phyloP scores from a whole-genome alignment of 2,888 invertebrate genomes.

The Mylabris sibirica region DNA sequence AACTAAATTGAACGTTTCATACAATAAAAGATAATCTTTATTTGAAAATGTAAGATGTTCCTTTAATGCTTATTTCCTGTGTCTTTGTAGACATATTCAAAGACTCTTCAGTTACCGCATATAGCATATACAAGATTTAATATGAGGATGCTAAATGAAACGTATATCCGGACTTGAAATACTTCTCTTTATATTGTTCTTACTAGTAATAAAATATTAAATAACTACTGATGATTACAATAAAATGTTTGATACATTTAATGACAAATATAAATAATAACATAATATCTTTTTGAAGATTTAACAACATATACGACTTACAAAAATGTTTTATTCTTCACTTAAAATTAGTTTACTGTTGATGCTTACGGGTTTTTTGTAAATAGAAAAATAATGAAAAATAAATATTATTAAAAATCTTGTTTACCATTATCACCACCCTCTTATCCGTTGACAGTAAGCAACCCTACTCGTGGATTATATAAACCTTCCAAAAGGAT shows the following conservation, averaged over 20 bases:
- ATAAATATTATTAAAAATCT: not conserved
- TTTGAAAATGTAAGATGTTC: conserved; percentile 1
- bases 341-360: too few species aligned
- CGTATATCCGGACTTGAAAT: conserved; percentile 32
- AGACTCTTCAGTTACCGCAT: conserved; percentile 15
- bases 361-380: too few species aligned
- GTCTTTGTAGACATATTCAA: conserved; percentile 33
- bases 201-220: conserved; percentile 34
- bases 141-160: conserved; percentile 38
- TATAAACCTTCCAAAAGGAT: too few species aligned
- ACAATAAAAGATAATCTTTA: not conserved
- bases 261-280: too few species aligned
- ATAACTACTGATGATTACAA: conserved; percentile 26
- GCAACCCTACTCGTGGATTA: too few species aligned
- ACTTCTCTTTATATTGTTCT: conserved; percentile 21
- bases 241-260: not conserved
- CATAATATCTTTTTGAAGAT: too few species aligned
- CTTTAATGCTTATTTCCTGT: conserved; percentile 28
- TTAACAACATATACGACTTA: too few species aligned
- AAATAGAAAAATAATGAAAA: not conserved
- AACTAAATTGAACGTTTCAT: not conserved
- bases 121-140: conserved; percentile 30
- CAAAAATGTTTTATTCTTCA: too few species aligned
- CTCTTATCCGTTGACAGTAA: too few species aligned
- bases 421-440: too few species aligned